Percentiles rank a stretch among this genome's conserved stretches.
Conservation (phyloP, 92 coral and sea anemone genomes). For the Paragorgia papillata region DNA sequence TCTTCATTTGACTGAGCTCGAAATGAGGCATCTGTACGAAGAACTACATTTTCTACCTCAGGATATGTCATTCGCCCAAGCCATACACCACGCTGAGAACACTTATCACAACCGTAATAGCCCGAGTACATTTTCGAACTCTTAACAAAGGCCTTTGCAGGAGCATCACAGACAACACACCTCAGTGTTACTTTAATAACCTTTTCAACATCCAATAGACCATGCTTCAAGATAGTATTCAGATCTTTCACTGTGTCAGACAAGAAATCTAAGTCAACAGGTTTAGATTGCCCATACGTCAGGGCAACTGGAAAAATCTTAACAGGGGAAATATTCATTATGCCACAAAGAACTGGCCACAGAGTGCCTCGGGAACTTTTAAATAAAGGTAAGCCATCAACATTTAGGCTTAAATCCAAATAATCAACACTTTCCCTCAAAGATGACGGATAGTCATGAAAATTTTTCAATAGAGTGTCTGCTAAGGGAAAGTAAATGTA, state of each 20-base stretch:
- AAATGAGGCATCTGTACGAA: not conserved
- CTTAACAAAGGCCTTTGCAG: not conserved
- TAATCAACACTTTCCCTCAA: too few relatives aligned
- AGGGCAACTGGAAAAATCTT: not conserved
- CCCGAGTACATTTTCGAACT: not conserved
- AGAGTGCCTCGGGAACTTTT: not conserved
- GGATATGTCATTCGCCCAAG: not conserved
- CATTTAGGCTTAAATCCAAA: not conserved
- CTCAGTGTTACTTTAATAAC: not conserved
- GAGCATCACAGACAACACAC: not conserved
- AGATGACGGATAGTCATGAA: too few relatives aligned
- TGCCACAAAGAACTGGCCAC: not conserved
- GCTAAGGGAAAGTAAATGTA: not conserved
- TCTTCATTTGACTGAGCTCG: not conserved
- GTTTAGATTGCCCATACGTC: not conserved
- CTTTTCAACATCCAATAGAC: not conserved
- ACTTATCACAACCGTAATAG: not conserved
- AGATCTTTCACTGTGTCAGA: too few relatives aligned
- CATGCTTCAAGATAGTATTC: not conserved
- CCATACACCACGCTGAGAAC: not conserved
- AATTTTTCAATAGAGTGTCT: not conserved
- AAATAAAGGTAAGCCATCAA: not conserved
- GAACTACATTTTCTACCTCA: not conserved
- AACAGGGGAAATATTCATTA: not conserved
- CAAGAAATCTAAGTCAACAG: not conserved